A percentile compares a stretch with the other conserved stretches of the same genome.
Conservation (phyloP, 1,140 invertebrate species). For the Triops cancriformis region DNA sequence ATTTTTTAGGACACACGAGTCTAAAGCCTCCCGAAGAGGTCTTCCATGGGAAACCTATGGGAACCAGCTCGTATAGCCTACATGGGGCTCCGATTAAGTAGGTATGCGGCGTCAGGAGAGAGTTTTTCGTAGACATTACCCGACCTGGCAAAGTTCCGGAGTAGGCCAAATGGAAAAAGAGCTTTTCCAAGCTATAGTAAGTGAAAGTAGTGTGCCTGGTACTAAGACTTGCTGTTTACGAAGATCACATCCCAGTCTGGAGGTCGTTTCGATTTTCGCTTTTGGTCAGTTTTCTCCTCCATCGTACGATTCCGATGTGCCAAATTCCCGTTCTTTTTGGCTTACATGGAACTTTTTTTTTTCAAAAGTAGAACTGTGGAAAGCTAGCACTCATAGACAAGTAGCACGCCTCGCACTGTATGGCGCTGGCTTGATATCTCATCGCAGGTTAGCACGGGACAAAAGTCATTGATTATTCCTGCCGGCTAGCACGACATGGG, state of each 20-base stretch:
- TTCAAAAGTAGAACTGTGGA: not conserved
- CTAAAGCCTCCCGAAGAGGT: not conserved
- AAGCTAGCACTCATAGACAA: not conserved
- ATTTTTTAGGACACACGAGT: not conserved
- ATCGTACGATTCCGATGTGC: not conserved
- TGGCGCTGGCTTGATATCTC: not conserved
- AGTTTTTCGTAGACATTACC: not conserved
- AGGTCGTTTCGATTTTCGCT: slow-evolving; percentile 10
- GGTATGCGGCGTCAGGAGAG: not conserved
- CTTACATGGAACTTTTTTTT: not conserved
- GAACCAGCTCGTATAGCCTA: not conserved
- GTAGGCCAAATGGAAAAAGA: not conserved
- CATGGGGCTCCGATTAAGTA: not conserved
- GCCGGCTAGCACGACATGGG: not conserved
- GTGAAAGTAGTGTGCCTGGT: not conserved
- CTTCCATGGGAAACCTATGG: not conserved
- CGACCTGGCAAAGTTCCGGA: not conserved
- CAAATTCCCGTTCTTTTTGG: not conserved
- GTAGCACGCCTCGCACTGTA: not conserved
- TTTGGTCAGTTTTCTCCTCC: not conserved
- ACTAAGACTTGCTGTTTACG: not conserved
- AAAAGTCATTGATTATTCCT: not conserved
- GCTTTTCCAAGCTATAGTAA: not conserved
- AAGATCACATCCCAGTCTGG: not conserved
- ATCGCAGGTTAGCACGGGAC: not conserved